Conservation (phyloP, 2,888 invertebrate genomes). For the Campoletis raptor region DNA sequence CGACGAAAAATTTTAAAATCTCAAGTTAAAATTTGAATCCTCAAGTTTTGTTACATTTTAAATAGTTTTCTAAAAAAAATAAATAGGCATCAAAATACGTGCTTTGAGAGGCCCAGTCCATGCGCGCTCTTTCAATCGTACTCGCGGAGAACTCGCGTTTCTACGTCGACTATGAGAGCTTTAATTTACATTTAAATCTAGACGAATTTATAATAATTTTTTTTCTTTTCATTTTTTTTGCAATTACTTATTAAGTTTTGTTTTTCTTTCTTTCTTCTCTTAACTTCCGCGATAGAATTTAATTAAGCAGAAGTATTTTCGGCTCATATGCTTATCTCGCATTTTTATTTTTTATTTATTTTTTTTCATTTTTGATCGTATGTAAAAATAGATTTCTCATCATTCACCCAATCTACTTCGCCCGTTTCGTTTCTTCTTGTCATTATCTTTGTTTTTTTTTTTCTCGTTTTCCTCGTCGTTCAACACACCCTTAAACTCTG, state of each 20-base stretch:
- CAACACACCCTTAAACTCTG: slow-evolving; percentile 25
- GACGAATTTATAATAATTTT: slow-evolving; percentile 69
- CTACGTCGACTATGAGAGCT: slow-evolving; percentile 67
- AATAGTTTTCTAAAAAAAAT: slow-evolving; percentile 51
- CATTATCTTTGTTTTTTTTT: slow-evolving; percentile 54
- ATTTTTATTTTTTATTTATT: slow-evolving; percentile 65
- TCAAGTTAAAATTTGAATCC: slow-evolving; percentile 14
- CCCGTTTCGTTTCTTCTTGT: slow-evolving; percentile 53
- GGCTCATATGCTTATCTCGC: slow-evolving; percentile 60
- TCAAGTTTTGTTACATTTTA: slow-evolving; percentile 41
- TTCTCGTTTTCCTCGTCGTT: slow-evolving; percentile 25
- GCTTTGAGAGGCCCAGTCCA: slow-evolving; percentile 39
- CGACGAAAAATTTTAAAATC: neutral
- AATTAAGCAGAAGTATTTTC: slow-evolving; percentile 70
- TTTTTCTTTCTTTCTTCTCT: slow-evolving; percentile 56
- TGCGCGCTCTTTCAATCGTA: slow-evolving; percentile 47
- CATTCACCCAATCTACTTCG: slow-evolving; percentile 71
- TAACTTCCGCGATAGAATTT: slow-evolving; percentile 55
- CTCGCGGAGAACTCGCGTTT: slow-evolving; percentile 75
- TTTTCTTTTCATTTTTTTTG: slow-evolving; percentile 21
- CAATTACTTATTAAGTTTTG: slow-evolving; percentile 10
- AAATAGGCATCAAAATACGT: slow-evolving; percentile 47
- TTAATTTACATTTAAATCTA: slow-evolving; percentile 68
- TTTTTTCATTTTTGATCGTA: slow-evolving; percentile 74
- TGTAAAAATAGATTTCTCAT: slow-evolving; percentile 80